Conservation (phyloP, 2,888 invertebrate species). For the Pseudococcus jackbeardsleyi region DNA sequence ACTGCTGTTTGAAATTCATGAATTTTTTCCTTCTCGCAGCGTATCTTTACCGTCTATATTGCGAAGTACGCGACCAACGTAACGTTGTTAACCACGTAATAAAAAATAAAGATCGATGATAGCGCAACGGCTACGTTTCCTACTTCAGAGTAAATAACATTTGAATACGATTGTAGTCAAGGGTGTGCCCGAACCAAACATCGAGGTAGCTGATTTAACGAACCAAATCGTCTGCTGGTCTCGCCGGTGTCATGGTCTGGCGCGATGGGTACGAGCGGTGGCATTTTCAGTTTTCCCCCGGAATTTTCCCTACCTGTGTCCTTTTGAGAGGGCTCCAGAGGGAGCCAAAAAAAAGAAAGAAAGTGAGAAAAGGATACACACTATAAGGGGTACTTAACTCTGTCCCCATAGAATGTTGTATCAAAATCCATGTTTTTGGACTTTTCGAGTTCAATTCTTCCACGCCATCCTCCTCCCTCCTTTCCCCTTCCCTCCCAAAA, state of each 20-base stretch:
- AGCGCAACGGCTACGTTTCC: no score
- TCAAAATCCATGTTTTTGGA: no score
- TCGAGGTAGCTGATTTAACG: neutral
- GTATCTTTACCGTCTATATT: neutral
- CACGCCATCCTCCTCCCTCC: no score
- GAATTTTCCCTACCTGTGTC: no score
- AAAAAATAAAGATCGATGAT: neutral
- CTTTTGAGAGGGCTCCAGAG: no score
- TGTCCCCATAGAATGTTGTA: no score
- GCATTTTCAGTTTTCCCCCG: no score
- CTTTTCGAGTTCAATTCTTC: no score
- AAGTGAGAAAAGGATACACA: no score
- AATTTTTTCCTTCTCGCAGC: neutral
- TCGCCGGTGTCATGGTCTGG: neutral
- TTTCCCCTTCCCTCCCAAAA: no score
- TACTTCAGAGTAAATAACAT: neutral
- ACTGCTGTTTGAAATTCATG: slow-evolving; percentile 31
- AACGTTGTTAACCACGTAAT: neutral
- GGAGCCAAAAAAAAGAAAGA: no score
- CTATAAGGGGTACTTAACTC: no score
- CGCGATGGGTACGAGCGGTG: neutral
- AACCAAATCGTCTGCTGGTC: neutral
- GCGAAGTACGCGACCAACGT: neutral
- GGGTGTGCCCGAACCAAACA: neutral
- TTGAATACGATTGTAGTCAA: neutral